Percentiles rank a stretch among this genome's conserved stretches.
These are phyloP conservation scores for Scolopax bukidnonensis DNA, from an alignment of 2,797 vertebrate species.

Conservation along the genomic window DNA sequence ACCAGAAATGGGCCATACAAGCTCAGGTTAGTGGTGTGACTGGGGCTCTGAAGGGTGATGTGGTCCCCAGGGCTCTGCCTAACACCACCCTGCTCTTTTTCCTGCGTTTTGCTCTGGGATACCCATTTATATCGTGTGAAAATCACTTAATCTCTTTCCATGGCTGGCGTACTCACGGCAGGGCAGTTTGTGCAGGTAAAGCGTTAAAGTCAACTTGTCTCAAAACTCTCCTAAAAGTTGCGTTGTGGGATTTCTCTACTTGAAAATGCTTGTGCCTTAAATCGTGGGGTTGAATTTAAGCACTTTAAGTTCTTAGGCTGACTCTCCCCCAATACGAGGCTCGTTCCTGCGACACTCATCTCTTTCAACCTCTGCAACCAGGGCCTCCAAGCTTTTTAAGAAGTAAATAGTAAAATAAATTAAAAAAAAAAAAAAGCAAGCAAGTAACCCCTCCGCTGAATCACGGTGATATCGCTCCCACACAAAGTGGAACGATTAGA, in stretches of 20 bases:
- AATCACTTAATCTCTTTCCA: not conserved
- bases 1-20: not conserved
- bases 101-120: not conserved
- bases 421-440: not conserved
- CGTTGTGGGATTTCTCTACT: not conserved
- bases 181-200: not conserved
- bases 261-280: not conserved
- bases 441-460: not conserved
- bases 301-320: not conserved
- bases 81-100: not conserved
- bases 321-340: not conserved
- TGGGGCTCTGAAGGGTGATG: not conserved
- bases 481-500: not conserved
- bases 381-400: not conserved
- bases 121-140: not conserved
- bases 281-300: not conserved
- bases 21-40: not conserved
- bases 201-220: not conserved
- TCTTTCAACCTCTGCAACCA: not conserved
- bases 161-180: fast-evolving
- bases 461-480: not conserved
- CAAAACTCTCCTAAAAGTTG: not conserved
- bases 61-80: not conserved
- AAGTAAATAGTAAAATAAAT: not conserved
- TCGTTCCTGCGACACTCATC: not conserved